Evolutionary conservation across 2,888 invertebrate genomes (phyloP).

Genomic region (Pseudeuparius sepicola): DNA sequence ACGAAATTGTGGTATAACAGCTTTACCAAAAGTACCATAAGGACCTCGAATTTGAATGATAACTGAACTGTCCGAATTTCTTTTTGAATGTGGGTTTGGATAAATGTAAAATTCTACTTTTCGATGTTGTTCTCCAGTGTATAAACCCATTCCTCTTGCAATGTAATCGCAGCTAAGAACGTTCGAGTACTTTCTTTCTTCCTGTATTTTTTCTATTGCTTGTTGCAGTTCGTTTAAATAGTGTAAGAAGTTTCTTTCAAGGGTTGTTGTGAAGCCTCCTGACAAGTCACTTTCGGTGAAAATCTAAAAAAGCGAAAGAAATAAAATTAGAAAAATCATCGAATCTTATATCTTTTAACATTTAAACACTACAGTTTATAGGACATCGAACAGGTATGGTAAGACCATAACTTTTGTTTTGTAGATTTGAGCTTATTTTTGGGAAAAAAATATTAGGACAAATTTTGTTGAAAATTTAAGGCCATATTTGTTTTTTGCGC

Average conservation of each 20-base stretch:
- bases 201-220: slow-evolving; percentile 27
- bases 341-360: too few species aligned
- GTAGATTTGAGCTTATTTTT: too few species aligned
- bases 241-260: slow-evolving; percentile 47
- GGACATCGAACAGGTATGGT: too few species aligned
- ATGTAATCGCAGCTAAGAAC: slow-evolving; percentile 42
- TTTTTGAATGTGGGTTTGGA: too few species aligned
- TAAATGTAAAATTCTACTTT: slow-evolving; percentile 51
- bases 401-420: too few species aligned
- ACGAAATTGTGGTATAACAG: too few species aligned
- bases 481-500: too few species aligned
- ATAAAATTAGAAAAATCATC: too few species aligned
- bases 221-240: slow-evolving; percentile 44
- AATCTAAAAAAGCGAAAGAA: slow-evolving; percentile 46
- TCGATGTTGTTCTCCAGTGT: slow-evolving; percentile 46
- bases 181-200: slow-evolving; percentile 19
- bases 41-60: slow-evolving; percentile 35
- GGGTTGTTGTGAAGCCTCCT: slow-evolving; percentile 42
- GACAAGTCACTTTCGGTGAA: slow-evolving; percentile 48
- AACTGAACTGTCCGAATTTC: too few species aligned
- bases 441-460: too few species aligned
- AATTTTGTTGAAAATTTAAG: too few species aligned
- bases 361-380: too few species aligned
- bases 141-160: slow-evolving; percentile 51
- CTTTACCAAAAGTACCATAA: slow-evolving; percentile 31